Conservation (phyloP, 2,888 invertebrate genomes). For the Leptinotarsa rubiginosa region DNA sequence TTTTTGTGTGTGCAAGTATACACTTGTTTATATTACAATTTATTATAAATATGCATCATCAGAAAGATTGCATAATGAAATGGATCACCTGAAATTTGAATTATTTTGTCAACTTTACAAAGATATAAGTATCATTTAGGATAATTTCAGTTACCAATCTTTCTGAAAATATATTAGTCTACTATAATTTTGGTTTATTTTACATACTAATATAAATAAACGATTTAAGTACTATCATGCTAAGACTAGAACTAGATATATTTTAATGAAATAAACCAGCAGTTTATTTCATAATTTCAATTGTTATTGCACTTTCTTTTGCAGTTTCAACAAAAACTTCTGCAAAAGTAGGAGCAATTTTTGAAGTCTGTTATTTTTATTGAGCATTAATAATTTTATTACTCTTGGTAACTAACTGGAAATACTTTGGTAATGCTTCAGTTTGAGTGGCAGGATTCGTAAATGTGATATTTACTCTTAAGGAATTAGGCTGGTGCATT, state of each 20-base stretch:
- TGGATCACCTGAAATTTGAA: conserved; percentile 5
- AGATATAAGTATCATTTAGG: conserved; percentile 1
- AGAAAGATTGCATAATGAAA: conserved; percentile 26
- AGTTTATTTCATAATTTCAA: conserved; percentile 31
- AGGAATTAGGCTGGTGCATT: not conserved
- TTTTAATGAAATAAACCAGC: conserved; percentile 35
- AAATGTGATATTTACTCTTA: not conserved
- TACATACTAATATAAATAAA: conserved; percentile 45
- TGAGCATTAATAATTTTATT: conserved; percentile 59
- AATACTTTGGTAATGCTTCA: conserved; percentile 45
- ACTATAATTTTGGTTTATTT: conserved; percentile 37
- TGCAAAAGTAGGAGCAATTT: conserved; percentile 63
- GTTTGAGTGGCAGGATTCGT: not conserved
- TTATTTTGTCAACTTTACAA: conserved; percentile 12
- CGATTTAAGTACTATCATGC: conserved; percentile 46
- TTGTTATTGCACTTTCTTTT: conserved; percentile 63
- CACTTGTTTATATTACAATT: conserved; percentile 32
- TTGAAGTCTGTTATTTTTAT: conserved; percentile 59
- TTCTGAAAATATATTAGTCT: conserved; percentile 28
- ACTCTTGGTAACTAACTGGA: conserved; percentile 57
- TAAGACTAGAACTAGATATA: conserved; percentile 53
- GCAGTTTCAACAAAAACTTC: conserved; percentile 63
- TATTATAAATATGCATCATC: conserved; percentile 26
- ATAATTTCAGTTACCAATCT: conserved; percentile 21
- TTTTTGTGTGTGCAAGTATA: conserved; percentile 27